Conservation (phyloP, 2,888 invertebrate genomes). For the Lymantria monacha region DNA sequence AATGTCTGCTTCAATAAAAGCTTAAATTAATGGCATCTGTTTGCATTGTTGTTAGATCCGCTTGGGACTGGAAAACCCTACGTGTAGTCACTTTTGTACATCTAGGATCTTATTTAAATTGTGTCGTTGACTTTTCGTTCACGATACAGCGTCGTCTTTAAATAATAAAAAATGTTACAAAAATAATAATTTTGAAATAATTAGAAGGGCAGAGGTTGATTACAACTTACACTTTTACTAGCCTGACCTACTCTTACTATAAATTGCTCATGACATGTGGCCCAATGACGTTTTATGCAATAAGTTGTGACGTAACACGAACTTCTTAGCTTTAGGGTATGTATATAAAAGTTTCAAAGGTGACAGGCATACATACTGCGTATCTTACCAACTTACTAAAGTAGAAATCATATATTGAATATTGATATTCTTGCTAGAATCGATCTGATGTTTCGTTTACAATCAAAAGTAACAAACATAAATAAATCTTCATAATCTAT, state of each 20-base stretch:
- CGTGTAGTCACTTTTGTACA: constrained; percentile 30
- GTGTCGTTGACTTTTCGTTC: constrained; percentile 39
- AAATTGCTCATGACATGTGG: constrained; percentile 45
- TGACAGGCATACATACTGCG: background rate
- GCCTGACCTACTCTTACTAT: constrained; percentile 49
- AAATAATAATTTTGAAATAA: constrained; percentile 8
- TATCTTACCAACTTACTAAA: no score
- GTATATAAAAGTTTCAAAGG: constrained; percentile 9
- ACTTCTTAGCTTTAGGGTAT: constrained; percentile 20
- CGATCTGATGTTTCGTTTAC: no score
- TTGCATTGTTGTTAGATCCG: constrained; percentile 50
- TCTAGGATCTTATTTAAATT: constrained; percentile 41
- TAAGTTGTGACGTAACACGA: constrained; percentile 41
- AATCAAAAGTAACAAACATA: no score
- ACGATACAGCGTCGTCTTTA: constrained; percentile 13
- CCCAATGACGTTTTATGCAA: constrained; percentile 54
- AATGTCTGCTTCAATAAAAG: no score
- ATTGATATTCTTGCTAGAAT: no score
- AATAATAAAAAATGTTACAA: constrained; percentile 13
- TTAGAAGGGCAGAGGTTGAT: constrained; percentile 13
- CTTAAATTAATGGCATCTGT: constrained; percentile 37
- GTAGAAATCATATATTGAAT: no score
- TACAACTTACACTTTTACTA: constrained; percentile 26
- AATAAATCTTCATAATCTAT: no score
- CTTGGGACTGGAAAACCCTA: constrained; percentile 55